Conservation (phyloP, 1,140 invertebrate genomes). For the Dufourea novaeangliae region DNA sequence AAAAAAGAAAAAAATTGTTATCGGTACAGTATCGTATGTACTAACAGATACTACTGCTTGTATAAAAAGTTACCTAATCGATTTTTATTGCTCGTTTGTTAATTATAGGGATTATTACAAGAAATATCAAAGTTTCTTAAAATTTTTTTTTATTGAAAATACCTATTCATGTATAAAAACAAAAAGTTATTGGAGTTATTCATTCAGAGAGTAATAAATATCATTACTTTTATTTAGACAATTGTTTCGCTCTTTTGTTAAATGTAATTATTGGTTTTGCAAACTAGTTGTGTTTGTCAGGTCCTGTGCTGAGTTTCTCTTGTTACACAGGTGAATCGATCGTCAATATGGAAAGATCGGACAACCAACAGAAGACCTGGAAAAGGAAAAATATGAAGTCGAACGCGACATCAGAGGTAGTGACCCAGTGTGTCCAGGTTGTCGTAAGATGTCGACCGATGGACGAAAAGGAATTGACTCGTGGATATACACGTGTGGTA, state of each 20-base stretch:
- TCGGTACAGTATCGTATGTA: background rate
- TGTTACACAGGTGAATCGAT: slow-evolving; percentile 28
- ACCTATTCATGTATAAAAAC: background rate
- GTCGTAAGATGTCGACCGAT: slow-evolving; percentile 94
- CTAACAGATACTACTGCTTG: background rate
- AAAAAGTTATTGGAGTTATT: background rate
- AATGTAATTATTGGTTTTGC: slow-evolving; percentile 10
- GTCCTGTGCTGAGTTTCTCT: background rate
- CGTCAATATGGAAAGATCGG: slow-evolving; percentile 72
- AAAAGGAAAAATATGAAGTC: slow-evolving; percentile 69
- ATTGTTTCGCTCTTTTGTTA: background rate
- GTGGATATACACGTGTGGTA: slow-evolving; percentile 87
- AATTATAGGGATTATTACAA: background rate
- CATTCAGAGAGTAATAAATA: background rate
- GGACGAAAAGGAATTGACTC: slow-evolving; percentile 88
- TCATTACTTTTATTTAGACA: background rate
- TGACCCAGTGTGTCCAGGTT: slow-evolving; percentile 86
- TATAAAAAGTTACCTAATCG: background rate
- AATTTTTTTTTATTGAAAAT: background rate
- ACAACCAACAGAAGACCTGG: slow-evolving; percentile 67
- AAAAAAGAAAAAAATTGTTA: background rate
- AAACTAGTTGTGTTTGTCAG: background rate
- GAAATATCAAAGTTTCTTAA: background rate
- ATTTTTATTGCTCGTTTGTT: background rate
- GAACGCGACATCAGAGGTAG: slow-evolving; percentile 63